A percentile compares a stretch with the other conserved stretches of the same genome.
These are phyloP conservation scores for Hypanus sabinus DNA, from an alignment of 2,113 vertebrate species.

Conservation along the genomic window DNA sequence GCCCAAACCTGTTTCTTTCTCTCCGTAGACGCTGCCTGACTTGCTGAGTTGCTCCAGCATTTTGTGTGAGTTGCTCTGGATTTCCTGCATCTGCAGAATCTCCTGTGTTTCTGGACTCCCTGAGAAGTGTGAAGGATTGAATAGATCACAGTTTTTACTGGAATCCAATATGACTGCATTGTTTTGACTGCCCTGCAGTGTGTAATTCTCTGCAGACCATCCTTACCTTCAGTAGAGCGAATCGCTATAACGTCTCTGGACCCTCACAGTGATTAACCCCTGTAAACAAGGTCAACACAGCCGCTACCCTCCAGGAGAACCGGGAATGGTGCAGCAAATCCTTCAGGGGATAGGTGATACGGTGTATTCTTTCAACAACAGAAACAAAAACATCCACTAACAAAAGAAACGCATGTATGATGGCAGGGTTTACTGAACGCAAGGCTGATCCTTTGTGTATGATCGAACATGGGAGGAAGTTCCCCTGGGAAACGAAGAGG, in stretches of 20 bases:
- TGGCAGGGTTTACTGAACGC: background rate
- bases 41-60: no score
- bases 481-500: background rate
- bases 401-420: background rate
- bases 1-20: no score
- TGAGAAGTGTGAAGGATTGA: background rate
- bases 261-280: background rate
- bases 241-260: background rate
- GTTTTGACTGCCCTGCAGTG: background rate
- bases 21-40: no score
- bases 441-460: background rate
- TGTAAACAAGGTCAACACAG: background rate
- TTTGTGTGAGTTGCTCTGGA: no score
- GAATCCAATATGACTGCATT: no score
- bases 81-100: no score
- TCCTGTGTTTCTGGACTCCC: no score
- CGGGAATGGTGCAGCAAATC: background rate
- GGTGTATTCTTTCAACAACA: background rate
- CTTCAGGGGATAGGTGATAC: background rate
- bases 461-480: background rate
- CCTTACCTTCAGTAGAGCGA: background rate
- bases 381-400: background rate
- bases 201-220: background rate
- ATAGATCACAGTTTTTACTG: no score
- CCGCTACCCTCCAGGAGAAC: background rate